These are phyloP conservation scores for Conus betulinus DNA, from an alignment of 1,140 invertebrate species.

Conservation along the genomic window DNA sequence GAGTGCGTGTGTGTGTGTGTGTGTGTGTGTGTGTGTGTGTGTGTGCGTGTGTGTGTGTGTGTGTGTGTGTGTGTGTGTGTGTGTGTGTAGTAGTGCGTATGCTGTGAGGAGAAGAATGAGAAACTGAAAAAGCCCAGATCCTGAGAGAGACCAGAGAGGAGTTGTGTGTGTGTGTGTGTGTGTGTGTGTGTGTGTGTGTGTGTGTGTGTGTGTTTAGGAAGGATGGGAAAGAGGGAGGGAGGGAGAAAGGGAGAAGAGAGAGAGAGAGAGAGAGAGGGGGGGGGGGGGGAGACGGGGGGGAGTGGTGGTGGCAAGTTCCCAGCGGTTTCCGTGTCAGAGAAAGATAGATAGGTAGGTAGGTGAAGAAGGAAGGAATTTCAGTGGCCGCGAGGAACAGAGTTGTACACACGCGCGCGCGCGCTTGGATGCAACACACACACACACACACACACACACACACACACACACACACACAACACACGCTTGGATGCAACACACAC, in stretches of 20 bases:
- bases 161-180: not conserved
- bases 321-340: not conserved
- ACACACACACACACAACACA: too few relatives aligned
- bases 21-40: not conserved
- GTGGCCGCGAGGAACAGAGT: too few relatives aligned
- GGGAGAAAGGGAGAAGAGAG: not conserved
- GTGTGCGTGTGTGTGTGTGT: constrained; percentile 6
- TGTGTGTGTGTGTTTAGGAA: not conserved
- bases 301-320: too few relatives aligned
- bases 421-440: too few relatives aligned
- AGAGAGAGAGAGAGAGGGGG: not conserved
- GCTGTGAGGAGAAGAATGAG: not conserved
- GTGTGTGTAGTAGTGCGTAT: not conserved
- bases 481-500: too few relatives aligned
- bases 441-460: too few relatives aligned
- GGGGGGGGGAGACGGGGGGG: too few relatives aligned
- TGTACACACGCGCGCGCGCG: too few relatives aligned
- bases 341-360: not conserved
- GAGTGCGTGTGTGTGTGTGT: not conserved
- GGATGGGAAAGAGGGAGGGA: too few relatives aligned
- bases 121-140: too few relatives aligned
- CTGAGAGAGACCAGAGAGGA: too few relatives aligned
- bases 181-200: constrained; percentile 5
- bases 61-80: constrained; percentile 12
- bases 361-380: not conserved